A percentile compares a stretch with the other conserved stretches of the same genome.
These are phyloP conservation scores for Tipula lateralis DNA, from an alignment of 2,888 invertebrate genomes.

Conservation along the genomic window DNA sequence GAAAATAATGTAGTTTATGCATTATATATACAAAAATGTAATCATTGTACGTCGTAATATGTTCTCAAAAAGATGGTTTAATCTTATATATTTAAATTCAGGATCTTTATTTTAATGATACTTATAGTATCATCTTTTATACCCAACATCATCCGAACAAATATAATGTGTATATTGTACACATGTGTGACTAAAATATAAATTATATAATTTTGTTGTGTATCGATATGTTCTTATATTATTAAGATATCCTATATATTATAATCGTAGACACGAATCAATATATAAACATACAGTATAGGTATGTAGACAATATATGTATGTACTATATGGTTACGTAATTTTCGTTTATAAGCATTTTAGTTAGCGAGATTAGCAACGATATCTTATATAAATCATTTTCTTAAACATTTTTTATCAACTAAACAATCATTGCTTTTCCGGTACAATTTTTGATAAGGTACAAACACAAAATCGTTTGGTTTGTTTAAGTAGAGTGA, in stretches of 20 bases:
- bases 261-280: not conserved
- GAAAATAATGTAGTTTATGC: not conserved
- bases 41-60: not conserved
- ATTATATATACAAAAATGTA: not conserved
- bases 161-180: not conserved
- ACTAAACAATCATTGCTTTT: not conserved
- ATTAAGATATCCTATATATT: too few species aligned
- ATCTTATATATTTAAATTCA: not conserved
- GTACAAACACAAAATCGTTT: not conserved
- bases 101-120: not conserved
- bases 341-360: not conserved
- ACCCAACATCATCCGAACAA: not conserved
- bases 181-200: not conserved
- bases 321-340: not conserved
- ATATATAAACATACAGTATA: not conserved
- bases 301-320: not conserved
- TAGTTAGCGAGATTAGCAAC: not conserved
- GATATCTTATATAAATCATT: not conserved
- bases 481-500: not conserved
- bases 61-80: not conserved
- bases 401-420: not conserved
- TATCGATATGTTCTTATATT: not conserved
- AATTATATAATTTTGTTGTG: too few species aligned
- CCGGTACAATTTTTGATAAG: not conserved
- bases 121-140: not conserved